phyloP scores from a whole-genome alignment of 2,113 vertebrate genomes.

The Crotophaga sulcirostris region DNA sequence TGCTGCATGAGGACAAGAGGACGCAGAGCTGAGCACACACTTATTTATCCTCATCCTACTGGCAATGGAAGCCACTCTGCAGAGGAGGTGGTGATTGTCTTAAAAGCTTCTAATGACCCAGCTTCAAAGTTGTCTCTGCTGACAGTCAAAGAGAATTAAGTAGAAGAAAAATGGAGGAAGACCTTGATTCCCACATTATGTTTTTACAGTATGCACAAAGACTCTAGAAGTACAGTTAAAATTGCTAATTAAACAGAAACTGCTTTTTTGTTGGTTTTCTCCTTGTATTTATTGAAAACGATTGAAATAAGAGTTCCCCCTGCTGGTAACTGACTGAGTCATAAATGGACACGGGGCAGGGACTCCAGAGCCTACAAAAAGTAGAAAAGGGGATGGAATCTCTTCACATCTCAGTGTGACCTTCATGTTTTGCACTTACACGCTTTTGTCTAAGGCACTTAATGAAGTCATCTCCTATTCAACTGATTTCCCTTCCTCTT shows the following conservation, averaged over 20 bases:
- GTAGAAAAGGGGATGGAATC: background rate
- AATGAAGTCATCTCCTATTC: background rate
- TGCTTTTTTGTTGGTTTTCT: background rate
- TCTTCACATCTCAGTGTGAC: background rate
- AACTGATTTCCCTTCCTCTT: background rate
- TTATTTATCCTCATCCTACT: accelerated
- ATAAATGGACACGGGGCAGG: accelerated
- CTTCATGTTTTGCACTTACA: background rate
- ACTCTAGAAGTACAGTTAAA: background rate
- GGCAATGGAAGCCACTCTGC: background rate
- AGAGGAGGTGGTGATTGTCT: background rate
- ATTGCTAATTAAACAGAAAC: background rate
- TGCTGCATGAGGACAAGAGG: background rate
- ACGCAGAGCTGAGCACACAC: background rate
- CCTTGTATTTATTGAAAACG: background rate
- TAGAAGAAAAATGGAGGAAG: background rate
- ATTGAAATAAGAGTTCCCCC: constrained; percentile 17
- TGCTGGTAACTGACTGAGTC: background rate
- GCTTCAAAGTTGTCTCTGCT: background rate
- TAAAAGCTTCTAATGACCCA: accelerated
- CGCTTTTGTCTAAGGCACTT: background rate
- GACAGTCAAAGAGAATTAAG: background rate
- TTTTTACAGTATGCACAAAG: background rate
- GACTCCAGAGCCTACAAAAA: background rate
- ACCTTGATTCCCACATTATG: background rate